Percentiles rank a stretch among this genome's conserved stretches.
These are phyloP conservation scores for Saturnia pavonia DNA, from an alignment of 2,888 invertebrate genomes.

Conservation along the genomic window DNA sequence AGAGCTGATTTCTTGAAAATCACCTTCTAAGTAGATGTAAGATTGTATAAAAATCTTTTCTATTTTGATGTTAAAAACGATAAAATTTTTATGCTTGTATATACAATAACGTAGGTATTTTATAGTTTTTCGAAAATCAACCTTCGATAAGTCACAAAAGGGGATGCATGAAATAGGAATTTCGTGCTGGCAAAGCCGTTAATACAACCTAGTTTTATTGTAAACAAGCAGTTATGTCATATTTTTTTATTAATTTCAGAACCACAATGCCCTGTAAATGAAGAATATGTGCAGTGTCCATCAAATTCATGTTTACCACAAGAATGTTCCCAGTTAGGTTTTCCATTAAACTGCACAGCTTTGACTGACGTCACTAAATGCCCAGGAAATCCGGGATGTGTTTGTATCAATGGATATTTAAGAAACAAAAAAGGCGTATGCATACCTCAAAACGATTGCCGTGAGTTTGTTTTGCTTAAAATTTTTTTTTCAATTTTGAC, in stretches of 20 bases:
- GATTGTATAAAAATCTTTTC: not conserved
- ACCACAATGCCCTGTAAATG: conserved; percentile 25
- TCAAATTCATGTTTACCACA: conserved; percentile 23
- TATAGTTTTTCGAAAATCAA: too few relatives aligned
- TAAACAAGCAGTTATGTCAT: not conserved
- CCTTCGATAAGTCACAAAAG: too few relatives aligned
- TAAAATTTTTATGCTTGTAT: too few relatives aligned
- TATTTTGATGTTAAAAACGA: not conserved
- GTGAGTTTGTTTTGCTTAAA: conserved; percentile 31
- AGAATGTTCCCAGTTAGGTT: conserved; percentile 26
- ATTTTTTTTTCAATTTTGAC: too few relatives aligned
- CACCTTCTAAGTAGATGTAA: not conserved
- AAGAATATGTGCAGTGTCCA: conserved; percentile 21
- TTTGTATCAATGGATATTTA: conserved; percentile 32
- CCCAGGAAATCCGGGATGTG: conserved; percentile 27
- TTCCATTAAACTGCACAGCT: conserved; percentile 19
- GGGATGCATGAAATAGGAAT: too few relatives aligned
- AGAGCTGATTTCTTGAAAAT: not conserved
- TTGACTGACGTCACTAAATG: conserved; percentile 13
- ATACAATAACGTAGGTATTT: too few relatives aligned
- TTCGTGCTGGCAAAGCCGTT: too few relatives aligned
- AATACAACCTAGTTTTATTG: not conserved
- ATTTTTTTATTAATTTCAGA: conserved; percentile 21
- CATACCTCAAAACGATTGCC: conserved; percentile 33
- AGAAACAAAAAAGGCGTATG: conserved; percentile 32